Base-by-base conservation (phyloP, 2,888 invertebrate genomes). In the Apamea sordens region DNA sequence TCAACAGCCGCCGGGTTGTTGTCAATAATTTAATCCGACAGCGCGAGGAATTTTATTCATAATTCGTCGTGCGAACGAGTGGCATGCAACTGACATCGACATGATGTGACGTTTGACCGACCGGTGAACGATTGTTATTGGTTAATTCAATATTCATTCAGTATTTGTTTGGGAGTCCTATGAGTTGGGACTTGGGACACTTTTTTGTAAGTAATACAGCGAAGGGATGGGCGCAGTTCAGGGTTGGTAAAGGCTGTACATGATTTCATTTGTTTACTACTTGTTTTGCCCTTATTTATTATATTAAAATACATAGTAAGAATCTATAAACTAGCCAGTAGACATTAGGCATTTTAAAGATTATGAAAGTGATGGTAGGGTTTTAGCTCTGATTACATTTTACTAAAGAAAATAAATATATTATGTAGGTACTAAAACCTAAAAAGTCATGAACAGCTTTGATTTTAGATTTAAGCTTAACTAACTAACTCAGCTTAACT, bases 1-100 rank as follows among this genome's bases (percentile, higher is more conserved):
- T 47, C 24, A 18, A 21, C 10, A 21, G 2, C 5, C 21, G 18
- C 6, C 10, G n/a, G 41, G 18, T 56, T 61, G 61, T 50, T 44
- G 73, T 65, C 71, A 71, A 76, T 87, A 70, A 74, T 78, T 74
- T 44, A 71, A 73, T 15, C 32, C 11, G 65, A 68, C 70, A 47
- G n/a, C 73, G 67, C 56, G 0, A 59, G 70, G 78, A 83, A 86
- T 80, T 78, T 68, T 65, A 79, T 85, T 83, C 77, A 77, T 70
- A 41, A 41, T 47, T 28, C 53, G 24, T 65, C 77, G 18, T 76
- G 18, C 28, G 56, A 36, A 28, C 32, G 79, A 70, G 2, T 32
- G 32, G 32, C 2, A 32, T 32, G 32, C 76, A 79, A 79, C 76
- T 78, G 79, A 72, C 85, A 64, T 56, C 2, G 32, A 32, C 32